phyloP scores from a whole-genome alignment of 2,113 vertebrate species.

The Pterophyllum scalare region DNA sequence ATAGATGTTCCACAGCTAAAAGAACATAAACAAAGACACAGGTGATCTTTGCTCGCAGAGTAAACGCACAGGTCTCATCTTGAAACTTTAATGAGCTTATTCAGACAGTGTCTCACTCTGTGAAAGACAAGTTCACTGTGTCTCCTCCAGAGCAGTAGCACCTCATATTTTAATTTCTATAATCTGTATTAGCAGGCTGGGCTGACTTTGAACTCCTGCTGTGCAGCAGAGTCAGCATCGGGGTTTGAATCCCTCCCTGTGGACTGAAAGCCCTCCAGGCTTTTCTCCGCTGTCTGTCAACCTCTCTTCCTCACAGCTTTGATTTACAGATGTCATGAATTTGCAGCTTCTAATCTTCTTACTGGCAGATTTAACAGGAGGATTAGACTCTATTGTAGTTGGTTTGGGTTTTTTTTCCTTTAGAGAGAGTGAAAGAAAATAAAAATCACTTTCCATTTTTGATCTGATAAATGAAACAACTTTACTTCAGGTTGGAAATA shows the following conservation, averaged over 20 bases:
- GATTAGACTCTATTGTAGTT: neutral
- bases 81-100: neutral
- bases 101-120: neutral
- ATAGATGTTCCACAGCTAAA: neutral
- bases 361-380: neutral
- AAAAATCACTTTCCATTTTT: neutral
- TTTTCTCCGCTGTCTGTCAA: neutral
- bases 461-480: neutral
- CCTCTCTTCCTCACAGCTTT: neutral
- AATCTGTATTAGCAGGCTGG: constrained; percentile 38
- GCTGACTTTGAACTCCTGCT: constrained; percentile 35
- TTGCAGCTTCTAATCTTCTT: constrained; percentile 12
- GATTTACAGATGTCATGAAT: constrained; percentile 27
- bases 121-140: neutral
- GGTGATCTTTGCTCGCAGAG: neutral
- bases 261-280: neutral
- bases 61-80: neutral
- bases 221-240: neutral
- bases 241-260: constrained; percentile 6
- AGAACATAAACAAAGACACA: neutral
- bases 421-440: neutral
- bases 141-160: constrained; percentile 6
- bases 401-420: neutral
- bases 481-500: neutral
- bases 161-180: constrained; percentile 33